These are phyloP conservation scores for Toxostoma redivivum DNA, from an alignment of 2,113 vertebrate species.

Conservation along the genomic window DNA sequence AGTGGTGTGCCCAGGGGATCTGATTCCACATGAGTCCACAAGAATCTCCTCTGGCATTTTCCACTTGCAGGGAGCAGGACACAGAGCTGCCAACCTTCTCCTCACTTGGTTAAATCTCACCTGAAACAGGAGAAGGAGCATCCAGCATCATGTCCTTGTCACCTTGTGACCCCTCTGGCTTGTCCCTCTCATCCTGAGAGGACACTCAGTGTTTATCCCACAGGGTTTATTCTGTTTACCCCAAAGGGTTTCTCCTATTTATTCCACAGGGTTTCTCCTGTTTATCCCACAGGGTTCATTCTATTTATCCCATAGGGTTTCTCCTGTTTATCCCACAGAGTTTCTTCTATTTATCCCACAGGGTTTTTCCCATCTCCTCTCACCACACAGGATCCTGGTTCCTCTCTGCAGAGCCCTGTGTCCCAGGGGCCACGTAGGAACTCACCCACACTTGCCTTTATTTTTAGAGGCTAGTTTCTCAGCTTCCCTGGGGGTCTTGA, in stretches of 20 bases:
- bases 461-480: constrained; percentile 93
- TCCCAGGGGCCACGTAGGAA: background rate
- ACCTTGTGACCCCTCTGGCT: background rate
- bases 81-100: background rate
- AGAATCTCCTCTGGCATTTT: background rate
- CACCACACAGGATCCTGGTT: background rate
- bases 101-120: background rate
- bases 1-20: background rate
- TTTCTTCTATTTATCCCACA: background rate
- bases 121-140: background rate
- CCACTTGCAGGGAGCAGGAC: background rate
- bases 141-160: background rate
- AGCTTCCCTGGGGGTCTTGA: constrained; percentile 90
- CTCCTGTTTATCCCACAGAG: background rate
- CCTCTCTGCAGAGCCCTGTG: background rate
- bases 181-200: background rate
- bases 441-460: constrained; percentile 76
- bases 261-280: no score
- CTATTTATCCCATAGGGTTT: background rate
- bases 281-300: background rate
- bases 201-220: background rate
- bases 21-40: background rate
- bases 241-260: no score
- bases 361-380: background rate
- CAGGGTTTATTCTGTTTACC: background rate